Conservation (phyloP, 2,797 vertebrate genomes). For the Intellagama lesueurii region DNA sequence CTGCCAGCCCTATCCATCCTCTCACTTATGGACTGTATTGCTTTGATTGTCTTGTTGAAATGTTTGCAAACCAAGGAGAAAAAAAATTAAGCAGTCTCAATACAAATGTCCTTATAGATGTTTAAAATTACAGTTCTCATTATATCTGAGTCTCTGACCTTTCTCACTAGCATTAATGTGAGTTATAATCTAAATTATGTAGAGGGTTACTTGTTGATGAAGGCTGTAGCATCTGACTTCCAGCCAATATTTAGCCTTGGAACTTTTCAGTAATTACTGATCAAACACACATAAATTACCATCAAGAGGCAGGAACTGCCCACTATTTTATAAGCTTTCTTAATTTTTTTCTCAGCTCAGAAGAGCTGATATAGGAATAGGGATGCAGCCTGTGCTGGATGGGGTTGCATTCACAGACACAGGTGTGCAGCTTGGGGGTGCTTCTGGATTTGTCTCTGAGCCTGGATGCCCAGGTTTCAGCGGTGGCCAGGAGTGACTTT, state of each 20-base stretch:
- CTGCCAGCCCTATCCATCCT: neutral
- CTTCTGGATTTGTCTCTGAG: too few species aligned
- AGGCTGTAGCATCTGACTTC: neutral
- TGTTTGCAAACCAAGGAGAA: neutral
- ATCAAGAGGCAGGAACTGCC: too few species aligned
- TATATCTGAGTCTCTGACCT: neutral
- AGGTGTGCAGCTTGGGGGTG: too few species aligned
- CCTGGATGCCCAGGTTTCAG: too few species aligned
- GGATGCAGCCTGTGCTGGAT: too few species aligned
- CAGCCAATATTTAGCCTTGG: neutral
- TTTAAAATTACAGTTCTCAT: neutral
- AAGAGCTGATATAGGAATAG: neutral
- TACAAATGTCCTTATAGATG: neutral
- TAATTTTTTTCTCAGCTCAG: neutral
- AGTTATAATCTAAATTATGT: neutral
- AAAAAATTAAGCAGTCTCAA: neutral
- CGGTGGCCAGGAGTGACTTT: too few species aligned
- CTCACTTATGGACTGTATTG: neutral
- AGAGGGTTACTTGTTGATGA: neutral
- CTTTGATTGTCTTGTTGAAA: neutral
- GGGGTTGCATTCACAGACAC: too few species aligned
- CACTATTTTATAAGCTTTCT: neutral
- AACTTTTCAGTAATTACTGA: neutral
- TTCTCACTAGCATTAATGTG: neutral
- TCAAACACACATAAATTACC: neutral